These are phyloP conservation scores for Oryzias woworae DNA, from an alignment of 2,113 vertebrate species.

Conservation along the genomic window DNA sequence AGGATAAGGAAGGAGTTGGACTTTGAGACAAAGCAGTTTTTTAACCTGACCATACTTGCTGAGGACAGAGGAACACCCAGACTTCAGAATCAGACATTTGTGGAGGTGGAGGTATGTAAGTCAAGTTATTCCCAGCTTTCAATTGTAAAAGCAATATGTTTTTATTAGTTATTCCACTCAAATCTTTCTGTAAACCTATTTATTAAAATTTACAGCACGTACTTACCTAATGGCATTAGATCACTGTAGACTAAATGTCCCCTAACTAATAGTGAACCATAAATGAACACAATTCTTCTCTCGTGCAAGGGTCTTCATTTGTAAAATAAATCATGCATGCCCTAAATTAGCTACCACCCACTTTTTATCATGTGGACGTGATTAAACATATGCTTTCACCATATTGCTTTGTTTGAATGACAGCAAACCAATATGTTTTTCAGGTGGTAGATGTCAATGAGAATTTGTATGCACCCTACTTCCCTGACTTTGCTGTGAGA, in stretches of 20 bases:
- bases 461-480: constrained; percentile 92
- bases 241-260: too few relatives aligned
- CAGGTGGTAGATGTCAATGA: constrained; percentile 93
- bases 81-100: constrained; percentile 86
- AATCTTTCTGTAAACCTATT: too few relatives aligned
- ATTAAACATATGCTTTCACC: not conserved
- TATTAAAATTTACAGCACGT: too few relatives aligned
- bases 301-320: not conserved
- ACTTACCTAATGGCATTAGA: too few relatives aligned
- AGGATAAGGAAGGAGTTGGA: constrained; percentile 88
- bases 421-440: constrained; percentile 18
- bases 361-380: not conserved
- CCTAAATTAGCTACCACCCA: constrained; percentile 1
- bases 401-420: not conserved
- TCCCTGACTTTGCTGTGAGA: constrained; percentile 87
- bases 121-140: too few relatives aligned
- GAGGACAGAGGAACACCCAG: constrained; percentile 88
- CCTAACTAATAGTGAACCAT: not conserved
- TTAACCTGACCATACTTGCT: constrained; percentile 88
- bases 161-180: too few relatives aligned
- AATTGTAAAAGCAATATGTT: too few relatives aligned
- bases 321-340: constrained; percentile 1
- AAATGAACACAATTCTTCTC: not conserved
- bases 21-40: constrained; percentile 94
- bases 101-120: constrained; percentile 85